Percentiles rank a stretch among this genome's conserved stretches.
These are phyloP conservation scores for Dallia pectoralis DNA, from an alignment of 2,797 vertebrate species.

Conservation along the genomic window DNA sequence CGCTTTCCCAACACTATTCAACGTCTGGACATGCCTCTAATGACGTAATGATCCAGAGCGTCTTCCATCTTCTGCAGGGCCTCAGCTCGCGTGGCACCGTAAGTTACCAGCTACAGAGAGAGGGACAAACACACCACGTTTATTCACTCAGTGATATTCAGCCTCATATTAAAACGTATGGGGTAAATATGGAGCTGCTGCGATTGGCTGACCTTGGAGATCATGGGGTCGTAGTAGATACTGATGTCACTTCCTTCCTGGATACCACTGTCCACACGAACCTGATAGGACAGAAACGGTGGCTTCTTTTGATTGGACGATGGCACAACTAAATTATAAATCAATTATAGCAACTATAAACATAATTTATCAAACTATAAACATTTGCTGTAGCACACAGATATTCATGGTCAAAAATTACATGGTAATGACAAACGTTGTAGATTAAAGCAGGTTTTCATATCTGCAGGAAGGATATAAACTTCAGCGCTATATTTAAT, in stretches of 20 bases:
- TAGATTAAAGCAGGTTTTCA: not conserved
- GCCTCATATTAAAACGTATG: no score
- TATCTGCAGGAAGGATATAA: not conserved
- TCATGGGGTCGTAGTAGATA: constrained; percentile 99
- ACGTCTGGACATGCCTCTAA: constrained; percentile 75
- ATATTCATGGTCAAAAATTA: not conserved
- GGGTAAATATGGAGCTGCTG: no score
- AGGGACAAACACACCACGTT: constrained; percentile 2
- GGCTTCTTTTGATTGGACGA: no score
- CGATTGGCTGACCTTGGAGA: constrained; percentile 89
- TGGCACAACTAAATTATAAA: no score
- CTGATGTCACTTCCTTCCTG: constrained; percentile 98
- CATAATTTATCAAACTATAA: no score
- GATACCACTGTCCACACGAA: constrained; percentile 95
- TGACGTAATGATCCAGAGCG: constrained; percentile 92
- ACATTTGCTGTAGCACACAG: no score
- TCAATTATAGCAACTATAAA: no score
- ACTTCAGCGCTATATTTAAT: not conserved
- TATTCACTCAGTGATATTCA: no score
- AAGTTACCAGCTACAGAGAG: constrained; percentile 77
- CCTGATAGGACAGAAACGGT: constrained; percentile 71
- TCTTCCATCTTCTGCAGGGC: constrained; percentile 84
- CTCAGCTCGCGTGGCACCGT: constrained; percentile 85
- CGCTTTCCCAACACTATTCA: no score
- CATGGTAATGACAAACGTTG: not conserved